These are phyloP conservation scores for Chloroclystis v-ata DNA, from an alignment of 2,888 invertebrate species.

Conservation along the genomic window DNA sequence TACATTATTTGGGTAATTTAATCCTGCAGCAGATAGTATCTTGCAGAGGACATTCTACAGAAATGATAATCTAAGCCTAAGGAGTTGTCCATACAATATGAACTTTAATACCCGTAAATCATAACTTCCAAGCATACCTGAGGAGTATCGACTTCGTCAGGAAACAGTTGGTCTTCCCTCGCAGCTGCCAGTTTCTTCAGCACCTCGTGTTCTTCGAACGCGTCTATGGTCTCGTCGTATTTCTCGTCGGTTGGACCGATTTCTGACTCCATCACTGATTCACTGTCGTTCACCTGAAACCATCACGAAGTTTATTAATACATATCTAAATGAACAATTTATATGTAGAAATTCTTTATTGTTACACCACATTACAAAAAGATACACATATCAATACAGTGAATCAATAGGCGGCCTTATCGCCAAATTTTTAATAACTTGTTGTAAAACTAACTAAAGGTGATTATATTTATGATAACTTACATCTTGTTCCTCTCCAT, in stretches of 20 bases:
- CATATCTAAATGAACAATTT: too few relatives aligned
- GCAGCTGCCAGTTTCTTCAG: constrained; percentile 85
- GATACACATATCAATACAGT: too few relatives aligned
- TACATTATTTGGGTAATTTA: too few relatives aligned
- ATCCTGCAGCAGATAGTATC: too few relatives aligned
- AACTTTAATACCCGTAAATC: too few relatives aligned
- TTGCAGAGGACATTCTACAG: too few relatives aligned
- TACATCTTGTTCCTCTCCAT: constrained; percentile 74
- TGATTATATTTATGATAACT: background rate
- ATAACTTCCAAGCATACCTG: constrained; percentile 44
- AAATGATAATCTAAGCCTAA: too few relatives aligned
- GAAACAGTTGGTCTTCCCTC: constrained; percentile 89
- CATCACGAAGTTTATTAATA: background rate
- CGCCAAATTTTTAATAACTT: background rate
- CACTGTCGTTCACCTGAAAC: constrained; percentile 80
- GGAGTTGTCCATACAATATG: too few relatives aligned
- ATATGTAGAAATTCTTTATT: too few relatives aligned
- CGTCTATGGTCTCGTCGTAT: constrained; percentile 70
- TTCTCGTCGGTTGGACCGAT: constrained; percentile 80
- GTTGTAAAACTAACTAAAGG: too few relatives aligned
- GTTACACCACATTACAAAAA: too few relatives aligned
- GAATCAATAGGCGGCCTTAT: background rate
- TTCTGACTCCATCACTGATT: constrained; percentile 83
- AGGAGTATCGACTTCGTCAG: constrained; percentile 98
- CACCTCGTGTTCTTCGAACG: constrained; percentile 87